Percentiles rank a stretch among this genome's conserved stretches.
phyloP scores from a whole-genome alignment of 2,113 vertebrate genomes.

The Montifringilla adamsi region DNA sequence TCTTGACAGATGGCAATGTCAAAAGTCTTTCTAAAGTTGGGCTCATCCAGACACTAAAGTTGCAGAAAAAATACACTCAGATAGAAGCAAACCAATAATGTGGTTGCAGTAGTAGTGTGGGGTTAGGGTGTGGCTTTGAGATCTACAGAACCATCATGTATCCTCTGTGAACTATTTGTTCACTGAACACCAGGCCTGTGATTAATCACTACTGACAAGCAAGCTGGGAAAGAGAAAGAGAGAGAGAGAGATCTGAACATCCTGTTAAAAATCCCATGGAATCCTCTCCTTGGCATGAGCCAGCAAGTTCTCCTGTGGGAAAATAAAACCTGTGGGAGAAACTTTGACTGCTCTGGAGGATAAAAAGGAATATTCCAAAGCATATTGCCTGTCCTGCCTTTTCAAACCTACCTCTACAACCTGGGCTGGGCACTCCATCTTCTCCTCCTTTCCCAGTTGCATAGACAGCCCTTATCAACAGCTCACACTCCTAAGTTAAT shows the following conservation, averaged over 20 bases:
- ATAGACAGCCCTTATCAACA: not conserved
- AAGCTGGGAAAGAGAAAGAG: not conserved
- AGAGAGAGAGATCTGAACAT: not conserved
- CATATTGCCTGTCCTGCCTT: not conserved
- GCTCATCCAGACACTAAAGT: not conserved
- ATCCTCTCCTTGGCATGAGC: not conserved
- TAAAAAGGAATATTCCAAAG: not conserved
- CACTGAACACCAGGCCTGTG: not conserved
- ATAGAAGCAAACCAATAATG: not conserved
- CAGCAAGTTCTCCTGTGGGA: not conserved
- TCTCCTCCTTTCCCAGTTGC: not conserved
- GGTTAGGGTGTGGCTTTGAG: not conserved
- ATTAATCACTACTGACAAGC: not conserved
- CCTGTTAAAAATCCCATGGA: not conserved
- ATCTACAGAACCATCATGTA: not conserved
- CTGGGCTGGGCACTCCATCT: not conserved
- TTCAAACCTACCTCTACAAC: not conserved
- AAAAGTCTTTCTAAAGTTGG: not conserved
- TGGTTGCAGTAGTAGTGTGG: not conserved
- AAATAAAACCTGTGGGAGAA: not conserved
- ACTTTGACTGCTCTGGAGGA: not conserved
- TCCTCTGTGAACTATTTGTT: not conserved
- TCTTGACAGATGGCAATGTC: fast-evolving
- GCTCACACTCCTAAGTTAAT: not conserved
- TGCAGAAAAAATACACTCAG: not conserved